Evolutionary conservation across 64 coral and sea anemone genomes (phyloP).

Genomic region (Platygyra sinensis): DNA sequence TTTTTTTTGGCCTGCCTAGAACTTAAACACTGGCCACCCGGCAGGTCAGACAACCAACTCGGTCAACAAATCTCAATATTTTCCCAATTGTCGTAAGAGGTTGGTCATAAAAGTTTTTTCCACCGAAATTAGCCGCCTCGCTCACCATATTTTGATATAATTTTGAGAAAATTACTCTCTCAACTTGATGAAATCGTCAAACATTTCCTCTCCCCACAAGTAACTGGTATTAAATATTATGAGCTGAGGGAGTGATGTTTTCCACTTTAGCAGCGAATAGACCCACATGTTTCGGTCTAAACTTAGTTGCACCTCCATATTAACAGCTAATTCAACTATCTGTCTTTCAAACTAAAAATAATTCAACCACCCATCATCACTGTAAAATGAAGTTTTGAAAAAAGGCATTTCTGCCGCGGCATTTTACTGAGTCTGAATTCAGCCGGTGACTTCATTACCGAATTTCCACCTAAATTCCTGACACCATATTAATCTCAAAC

Average conservation of each 20-base stretch:
- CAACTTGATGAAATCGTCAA: background rate
- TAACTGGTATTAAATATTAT: conserved; percentile 39
- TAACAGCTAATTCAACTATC: background rate
- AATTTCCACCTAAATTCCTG: conserved; percentile 14
- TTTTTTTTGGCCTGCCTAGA: conserved; percentile 52
- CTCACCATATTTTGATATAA: background rate
- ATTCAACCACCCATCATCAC: background rate
- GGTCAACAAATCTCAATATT: conserved; percentile 38
- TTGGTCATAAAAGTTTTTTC: background rate
- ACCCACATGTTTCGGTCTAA: conserved; percentile 10
- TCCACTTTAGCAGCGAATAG: conserved; percentile 4
- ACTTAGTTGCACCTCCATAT: background rate
- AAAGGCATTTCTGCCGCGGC: background rate
- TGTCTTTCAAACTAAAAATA: background rate
- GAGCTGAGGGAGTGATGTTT: conserved; percentile 26
- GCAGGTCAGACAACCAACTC: conserved; percentile 48
- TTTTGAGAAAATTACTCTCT: background rate
- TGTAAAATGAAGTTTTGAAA: background rate
- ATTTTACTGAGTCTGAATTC: background rate
- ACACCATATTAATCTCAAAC: background rate
- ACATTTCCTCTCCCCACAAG: background rate
- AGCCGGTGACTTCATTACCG: conserved; percentile 37
- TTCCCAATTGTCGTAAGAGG: background rate
- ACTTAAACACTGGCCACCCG: conserved; percentile 32
- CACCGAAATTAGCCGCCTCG: background rate